A percentile compares a stretch with the other conserved stretches of the same genome.
These are phyloP conservation scores for Netelia virgata DNA, from an alignment of 2,888 invertebrate genomes.

Conservation along the genomic window DNA sequence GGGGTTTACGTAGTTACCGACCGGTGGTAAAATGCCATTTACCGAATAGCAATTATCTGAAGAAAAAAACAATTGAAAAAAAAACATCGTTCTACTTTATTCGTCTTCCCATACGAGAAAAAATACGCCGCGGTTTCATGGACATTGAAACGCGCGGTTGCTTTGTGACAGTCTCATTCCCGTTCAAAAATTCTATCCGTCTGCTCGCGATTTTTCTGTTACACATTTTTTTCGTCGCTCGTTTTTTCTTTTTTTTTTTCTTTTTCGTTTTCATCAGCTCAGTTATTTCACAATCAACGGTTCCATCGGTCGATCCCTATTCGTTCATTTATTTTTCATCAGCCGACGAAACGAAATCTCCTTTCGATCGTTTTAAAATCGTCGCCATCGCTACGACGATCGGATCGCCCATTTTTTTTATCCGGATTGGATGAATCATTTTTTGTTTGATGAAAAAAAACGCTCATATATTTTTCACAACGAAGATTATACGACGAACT, in stretches of 20 bases:
- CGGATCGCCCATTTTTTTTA: too few relatives aligned
- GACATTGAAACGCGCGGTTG: constrained; percentile 26
- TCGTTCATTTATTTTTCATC: background rate
- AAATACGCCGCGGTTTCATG: constrained; percentile 6
- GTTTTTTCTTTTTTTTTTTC: constrained; percentile 22
- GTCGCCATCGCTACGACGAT: too few relatives aligned
- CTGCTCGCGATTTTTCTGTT: constrained; percentile 1
- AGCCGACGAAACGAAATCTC: too few relatives aligned
- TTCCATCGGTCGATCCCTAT: background rate
- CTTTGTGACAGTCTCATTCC: constrained; percentile 26
- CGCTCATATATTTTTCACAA: too few relatives aligned
- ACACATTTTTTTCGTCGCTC: constrained; percentile 33
- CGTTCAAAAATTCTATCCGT: constrained; percentile 18
- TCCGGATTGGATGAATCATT: too few relatives aligned
- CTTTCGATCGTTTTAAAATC: too few relatives aligned
- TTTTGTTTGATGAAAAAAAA: too few relatives aligned
- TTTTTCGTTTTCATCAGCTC: background rate
- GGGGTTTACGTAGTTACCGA: background rate
- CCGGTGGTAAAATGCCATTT: constrained; percentile 46
- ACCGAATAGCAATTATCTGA: constrained; percentile 47
- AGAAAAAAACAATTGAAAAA: too few relatives aligned
- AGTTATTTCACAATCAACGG: constrained; percentile 18
- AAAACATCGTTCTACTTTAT: constrained; percentile 9
- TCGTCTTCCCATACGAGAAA: constrained; percentile 13
- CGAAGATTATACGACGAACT: too few relatives aligned